phyloP scores from a whole-genome alignment of 2,113 vertebrate genomes.

The Spheniscus mendiculus region DNA sequence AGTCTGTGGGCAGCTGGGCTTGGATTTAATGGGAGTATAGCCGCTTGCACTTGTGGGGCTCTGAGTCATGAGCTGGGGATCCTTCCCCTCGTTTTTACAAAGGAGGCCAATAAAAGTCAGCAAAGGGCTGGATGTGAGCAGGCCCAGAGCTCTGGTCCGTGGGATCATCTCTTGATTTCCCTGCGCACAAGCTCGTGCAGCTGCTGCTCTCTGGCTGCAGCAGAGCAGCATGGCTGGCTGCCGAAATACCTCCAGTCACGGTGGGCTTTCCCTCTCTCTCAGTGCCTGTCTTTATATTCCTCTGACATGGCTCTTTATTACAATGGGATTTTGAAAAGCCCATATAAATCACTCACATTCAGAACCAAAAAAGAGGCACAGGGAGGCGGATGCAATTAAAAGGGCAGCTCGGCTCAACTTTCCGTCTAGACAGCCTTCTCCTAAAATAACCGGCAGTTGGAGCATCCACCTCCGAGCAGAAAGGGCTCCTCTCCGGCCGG shows the following conservation, averaged over 20 bases:
- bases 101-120: not conserved
- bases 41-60: not conserved
- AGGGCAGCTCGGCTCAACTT: slow-evolving; percentile 35
- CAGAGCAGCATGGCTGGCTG: not conserved
- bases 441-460: not conserved
- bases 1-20: not conserved
- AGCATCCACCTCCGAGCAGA: not conserved
- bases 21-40: not conserved
- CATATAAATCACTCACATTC: not conserved
- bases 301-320: not conserved
- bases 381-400: slow-evolving; percentile 34
- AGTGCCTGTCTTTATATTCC: not conserved
- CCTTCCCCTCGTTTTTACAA: not conserved
- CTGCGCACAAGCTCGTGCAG: rapidly evolving
- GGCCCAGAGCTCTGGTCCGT: not conserved
- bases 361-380: not conserved
- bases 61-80: not conserved
- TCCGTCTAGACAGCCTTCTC: slow-evolving; percentile 19
- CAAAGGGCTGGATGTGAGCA: not conserved
- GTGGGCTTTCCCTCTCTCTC: too few species aligned
- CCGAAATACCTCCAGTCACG: not conserved
- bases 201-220: not conserved
- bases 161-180: not conserved
- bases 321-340: not conserved
- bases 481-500: not conserved